A percentile compares a stretch with the other conserved stretches of the same genome.
Evolutionary conservation across 2,888 invertebrate genomes (phyloP).

Genomic region (Coecobrya sp.): DNA sequence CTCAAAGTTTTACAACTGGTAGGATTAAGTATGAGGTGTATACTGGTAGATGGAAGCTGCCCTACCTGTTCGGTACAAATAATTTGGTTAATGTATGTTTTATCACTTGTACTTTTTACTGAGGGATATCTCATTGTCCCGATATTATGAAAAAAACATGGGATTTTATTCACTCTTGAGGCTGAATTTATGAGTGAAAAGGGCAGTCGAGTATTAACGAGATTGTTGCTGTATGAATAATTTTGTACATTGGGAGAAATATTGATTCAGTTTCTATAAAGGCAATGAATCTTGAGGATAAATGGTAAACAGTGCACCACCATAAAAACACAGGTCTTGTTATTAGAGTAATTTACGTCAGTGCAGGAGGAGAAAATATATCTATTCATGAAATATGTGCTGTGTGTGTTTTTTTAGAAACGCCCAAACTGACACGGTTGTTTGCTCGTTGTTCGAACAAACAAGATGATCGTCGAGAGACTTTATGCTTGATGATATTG

Average conservation of each 20-base stretch:
- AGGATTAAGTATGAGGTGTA: not conserved
- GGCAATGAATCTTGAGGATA: constrained; percentile 7
- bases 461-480: not conserved
- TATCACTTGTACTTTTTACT: constrained; percentile 63
- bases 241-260: not conserved
- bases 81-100: constrained; percentile 74
- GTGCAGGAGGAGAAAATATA: constrained; percentile 37
- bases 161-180: not conserved
- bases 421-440: constrained; percentile 47
- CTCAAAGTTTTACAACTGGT: constrained; percentile 43
- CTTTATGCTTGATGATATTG: not conserved
- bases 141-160: constrained; percentile 22
- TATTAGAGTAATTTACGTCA: constrained; percentile 57
- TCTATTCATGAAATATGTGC: constrained; percentile 55
- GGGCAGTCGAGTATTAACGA: not conserved
- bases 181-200: constrained; percentile 30
- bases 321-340: constrained; percentile 1
- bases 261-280: not conserved
- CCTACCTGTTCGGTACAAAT: constrained; percentile 55
- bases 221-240: not conserved
- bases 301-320: not conserved
- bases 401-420: constrained; percentile 51
- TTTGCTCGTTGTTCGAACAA: not conserved
- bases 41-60: not conserved
- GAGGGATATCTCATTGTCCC: not conserved